A percentile compares a stretch with the other conserved stretches of the same genome.
These are phyloP conservation scores for Eremophila alpestris DNA, from an alignment of 2,797 vertebrate species.

Conservation along the genomic window DNA sequence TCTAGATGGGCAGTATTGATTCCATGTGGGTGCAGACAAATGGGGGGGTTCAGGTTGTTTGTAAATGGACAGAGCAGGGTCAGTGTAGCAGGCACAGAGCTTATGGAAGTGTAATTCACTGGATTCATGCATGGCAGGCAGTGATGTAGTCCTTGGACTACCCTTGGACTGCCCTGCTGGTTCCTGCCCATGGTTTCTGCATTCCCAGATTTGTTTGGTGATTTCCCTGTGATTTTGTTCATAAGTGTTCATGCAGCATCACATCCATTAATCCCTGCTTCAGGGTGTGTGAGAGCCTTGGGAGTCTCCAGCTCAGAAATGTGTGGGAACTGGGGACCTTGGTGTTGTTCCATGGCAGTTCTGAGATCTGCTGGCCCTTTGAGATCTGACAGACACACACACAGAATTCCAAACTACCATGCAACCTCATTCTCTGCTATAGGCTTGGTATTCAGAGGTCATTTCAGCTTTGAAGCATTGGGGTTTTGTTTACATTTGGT, in stretches of 20 bases:
- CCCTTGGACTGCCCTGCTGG: neutral
- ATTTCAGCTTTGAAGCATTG: neutral
- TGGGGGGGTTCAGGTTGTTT: neutral
- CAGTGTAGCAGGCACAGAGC: neutral
- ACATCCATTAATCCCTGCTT: neutral
- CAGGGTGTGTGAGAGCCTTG: neutral
- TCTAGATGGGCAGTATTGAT: neutral
- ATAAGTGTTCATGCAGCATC: neutral
- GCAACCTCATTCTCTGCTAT: neutral
- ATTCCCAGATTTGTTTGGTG: neutral
- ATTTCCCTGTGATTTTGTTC: neutral
- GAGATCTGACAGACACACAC: neutral
- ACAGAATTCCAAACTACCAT: neutral
- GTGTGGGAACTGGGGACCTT: neutral
- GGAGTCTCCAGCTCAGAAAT: neutral
- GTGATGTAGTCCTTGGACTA: accelerated
- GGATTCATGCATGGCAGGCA: accelerated
- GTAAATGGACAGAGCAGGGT: neutral
- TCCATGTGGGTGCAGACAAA: neutral
- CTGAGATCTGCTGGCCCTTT: neutral
- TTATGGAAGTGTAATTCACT: neutral
- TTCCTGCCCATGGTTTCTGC: neutral
- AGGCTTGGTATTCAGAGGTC: neutral
- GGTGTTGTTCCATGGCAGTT: too few relatives aligned
- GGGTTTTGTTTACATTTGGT: neutral